These are phyloP conservation scores for Struthio camelus DNA, from an alignment of 2,113 vertebrate genomes.

Conservation along the genomic window DNA sequence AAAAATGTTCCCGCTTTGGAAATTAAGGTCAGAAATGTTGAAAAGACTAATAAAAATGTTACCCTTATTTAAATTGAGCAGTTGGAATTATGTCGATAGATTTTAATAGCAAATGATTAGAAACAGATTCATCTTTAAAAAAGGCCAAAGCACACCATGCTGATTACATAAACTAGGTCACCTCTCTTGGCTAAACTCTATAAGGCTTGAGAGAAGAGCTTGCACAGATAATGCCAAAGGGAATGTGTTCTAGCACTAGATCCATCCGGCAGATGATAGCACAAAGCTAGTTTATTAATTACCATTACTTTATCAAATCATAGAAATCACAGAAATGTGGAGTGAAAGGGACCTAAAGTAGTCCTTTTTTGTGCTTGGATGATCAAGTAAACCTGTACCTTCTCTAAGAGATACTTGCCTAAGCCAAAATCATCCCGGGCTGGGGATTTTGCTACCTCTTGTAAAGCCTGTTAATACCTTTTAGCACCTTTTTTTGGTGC, in stretches of 20 bases:
- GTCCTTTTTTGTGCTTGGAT: neutral
- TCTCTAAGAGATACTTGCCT: neutral
- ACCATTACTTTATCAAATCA: slow-evolving; percentile 14
- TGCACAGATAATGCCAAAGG: neutral
- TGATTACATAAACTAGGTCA: slow-evolving; percentile 4
- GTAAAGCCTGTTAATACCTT: neutral
- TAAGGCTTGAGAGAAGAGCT: neutral
- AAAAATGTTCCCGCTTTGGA: neutral
- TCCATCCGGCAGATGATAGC: slow-evolving; percentile 13
- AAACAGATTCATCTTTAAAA: neutral
- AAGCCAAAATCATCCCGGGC: neutral
- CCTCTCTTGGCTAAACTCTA: neutral
- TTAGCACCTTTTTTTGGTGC: neutral
- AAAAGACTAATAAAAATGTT: neutral
- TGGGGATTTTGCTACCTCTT: neutral
- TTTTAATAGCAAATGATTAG: neutral
- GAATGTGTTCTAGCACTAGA: slow-evolving; percentile 18
- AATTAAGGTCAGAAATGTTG: neutral
- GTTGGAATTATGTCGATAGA: neutral
- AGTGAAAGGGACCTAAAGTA: neutral
- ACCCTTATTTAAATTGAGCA: neutral
- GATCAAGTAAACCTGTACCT: neutral
- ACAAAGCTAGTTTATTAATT: slow-evolving; percentile 27
- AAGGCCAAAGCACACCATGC: neutral
- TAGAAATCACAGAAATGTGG: neutral